Conservation (phyloP, 2,113 vertebrate genomes). For the Melanocharis versteri region DNA sequence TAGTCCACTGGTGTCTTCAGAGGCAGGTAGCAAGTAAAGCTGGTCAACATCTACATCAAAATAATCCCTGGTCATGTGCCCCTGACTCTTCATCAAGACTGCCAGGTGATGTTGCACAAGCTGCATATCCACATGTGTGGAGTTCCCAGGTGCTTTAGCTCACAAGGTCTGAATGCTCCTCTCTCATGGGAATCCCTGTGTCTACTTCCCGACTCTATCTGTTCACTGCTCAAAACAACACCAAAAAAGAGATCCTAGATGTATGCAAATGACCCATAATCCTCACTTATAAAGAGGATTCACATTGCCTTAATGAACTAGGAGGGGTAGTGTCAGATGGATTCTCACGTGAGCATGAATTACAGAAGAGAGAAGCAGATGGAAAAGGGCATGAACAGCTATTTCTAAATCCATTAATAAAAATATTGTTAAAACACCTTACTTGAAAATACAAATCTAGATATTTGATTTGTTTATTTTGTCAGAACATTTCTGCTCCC, state of each 20-base stretch:
- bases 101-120: neutral
- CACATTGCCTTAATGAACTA: neutral
- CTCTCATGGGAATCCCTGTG: neutral
- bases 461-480: neutral
- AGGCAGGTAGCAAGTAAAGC: neutral
- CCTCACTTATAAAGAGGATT: neutral
- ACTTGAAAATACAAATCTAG: neutral
- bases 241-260: neutral
- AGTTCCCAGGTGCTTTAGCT: neutral
- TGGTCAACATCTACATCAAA: neutral
- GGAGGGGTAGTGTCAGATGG: neutral
- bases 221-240: neutral
- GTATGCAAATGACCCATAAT: neutral
- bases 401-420: neutral
- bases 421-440: neutral
- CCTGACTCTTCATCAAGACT: neutral
- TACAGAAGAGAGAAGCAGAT: neutral
- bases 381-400: neutral
- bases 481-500: neutral
- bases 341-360: neutral
- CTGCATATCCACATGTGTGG: rapidly evolving
- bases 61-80: neutral
- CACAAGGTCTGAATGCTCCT: neutral
- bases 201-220: neutral
- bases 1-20: neutral